These are phyloP conservation scores for Venustaconcha ellipsiformis DNA, from an alignment of 1,140 invertebrate species.

Conservation along the genomic window DNA sequence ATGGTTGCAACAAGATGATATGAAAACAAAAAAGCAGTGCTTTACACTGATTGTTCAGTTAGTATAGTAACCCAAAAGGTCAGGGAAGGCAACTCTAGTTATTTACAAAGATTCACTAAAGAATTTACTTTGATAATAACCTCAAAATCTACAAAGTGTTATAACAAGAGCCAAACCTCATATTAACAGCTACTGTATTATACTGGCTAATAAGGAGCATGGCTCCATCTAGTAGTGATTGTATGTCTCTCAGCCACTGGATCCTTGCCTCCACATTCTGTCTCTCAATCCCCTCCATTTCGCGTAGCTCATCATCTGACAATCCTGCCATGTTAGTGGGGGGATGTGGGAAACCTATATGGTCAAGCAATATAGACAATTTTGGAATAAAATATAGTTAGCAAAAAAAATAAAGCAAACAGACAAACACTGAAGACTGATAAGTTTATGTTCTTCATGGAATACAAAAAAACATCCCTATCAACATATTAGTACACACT, in stretches of 20 bases:
- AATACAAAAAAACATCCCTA: background rate
- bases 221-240: constrained; percentile 88
- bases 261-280: constrained; percentile 91
- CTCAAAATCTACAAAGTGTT: background rate
- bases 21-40: background rate
- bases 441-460: background rate
- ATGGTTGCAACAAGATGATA: background rate
- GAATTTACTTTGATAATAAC: background rate
- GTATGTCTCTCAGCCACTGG: constrained; percentile 86
- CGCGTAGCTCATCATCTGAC: constrained; percentile 84
- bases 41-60: background rate
- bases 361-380: background rate
- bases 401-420: background rate
- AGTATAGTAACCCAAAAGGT: background rate
- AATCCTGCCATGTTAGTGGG: constrained; percentile 75
- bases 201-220: constrained; percentile 92
- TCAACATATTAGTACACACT: too few relatives aligned
- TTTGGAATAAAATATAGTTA: background rate
- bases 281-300: constrained; percentile 90
- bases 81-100: background rate
- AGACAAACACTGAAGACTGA: background rate
- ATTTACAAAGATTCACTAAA: background rate
- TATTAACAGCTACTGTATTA: constrained; percentile 70
- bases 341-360: constrained; percentile 53
- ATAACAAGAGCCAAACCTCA: constrained; percentile 41